Evolutionary conservation across 2,888 invertebrate species (phyloP).

Genomic region (Drosophila eohydei): DNA sequence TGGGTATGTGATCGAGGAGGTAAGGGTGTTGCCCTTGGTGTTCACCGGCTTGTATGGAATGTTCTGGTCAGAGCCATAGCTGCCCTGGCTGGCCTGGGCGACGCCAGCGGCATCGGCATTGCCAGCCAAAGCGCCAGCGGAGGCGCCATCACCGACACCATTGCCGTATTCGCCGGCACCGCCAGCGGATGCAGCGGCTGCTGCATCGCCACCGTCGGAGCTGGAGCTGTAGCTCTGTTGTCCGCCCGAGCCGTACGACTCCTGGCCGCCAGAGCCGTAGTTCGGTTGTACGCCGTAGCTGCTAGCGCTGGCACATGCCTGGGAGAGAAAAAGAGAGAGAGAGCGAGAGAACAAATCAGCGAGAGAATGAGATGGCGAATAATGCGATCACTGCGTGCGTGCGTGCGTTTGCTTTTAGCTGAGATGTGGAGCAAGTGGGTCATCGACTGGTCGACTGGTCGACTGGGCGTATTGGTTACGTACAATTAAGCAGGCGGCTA

Average conservation of each 20-base stretch:
- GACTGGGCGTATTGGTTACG: slow-evolving; percentile 53
- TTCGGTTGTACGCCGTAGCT: slow-evolving; percentile 55
- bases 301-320: slow-evolving; percentile 71
- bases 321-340: slow-evolving; percentile 1
- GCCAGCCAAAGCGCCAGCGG: slow-evolving; percentile 39
- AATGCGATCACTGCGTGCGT: not conserved
- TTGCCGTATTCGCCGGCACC: slow-evolving; percentile 41
- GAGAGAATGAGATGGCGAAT: not conserved
- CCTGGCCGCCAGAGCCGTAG: slow-evolving; percentile 51
- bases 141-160: slow-evolving; percentile 35
- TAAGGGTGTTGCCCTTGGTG: slow-evolving; percentile 77
- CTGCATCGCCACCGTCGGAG: slow-evolving; percentile 51
- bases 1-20: slow-evolving; percentile 81
- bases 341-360: not conserved
- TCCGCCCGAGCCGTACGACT: slow-evolving; percentile 55
- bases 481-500: slow-evolving; percentile 83
- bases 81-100: slow-evolving; percentile 55
- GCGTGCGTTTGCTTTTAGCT: not conserved
- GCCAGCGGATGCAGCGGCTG: slow-evolving; percentile 53
- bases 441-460: not conserved
- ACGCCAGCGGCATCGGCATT: slow-evolving; percentile 50
- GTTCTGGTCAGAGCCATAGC: slow-evolving; percentile 72
- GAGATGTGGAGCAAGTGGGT: slow-evolving; percentile 11
- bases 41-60: slow-evolving; percentile 79
- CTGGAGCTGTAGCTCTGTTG: slow-evolving; percentile 44